A percentile compares a stretch with the other conserved stretches of the same genome.
Evolutionary conservation across 2,113 vertebrate species (phyloP).

Genomic region (Ctenodactylus gundi): DNA sequence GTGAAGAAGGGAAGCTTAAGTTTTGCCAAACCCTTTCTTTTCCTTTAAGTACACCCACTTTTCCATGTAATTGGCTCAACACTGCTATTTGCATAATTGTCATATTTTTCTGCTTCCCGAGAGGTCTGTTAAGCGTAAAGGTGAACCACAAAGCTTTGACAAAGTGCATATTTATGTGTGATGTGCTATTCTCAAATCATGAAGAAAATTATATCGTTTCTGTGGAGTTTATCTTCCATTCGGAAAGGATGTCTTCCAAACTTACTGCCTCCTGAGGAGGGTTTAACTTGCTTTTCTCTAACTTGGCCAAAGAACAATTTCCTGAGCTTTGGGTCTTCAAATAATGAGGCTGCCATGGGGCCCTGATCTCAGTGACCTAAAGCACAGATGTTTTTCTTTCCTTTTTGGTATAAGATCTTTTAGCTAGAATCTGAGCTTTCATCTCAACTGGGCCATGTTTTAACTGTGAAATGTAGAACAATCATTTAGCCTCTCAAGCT

Average conservation of each 20-base stretch:
- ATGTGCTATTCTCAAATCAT: slow-evolving; percentile 68
- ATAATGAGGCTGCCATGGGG: neutral
- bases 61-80: slow-evolving; percentile 66
- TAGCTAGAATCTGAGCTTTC: neutral
- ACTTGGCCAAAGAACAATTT: slow-evolving; percentile 1
- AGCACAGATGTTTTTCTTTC: slow-evolving; percentile 38
- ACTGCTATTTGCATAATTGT: slow-evolving; percentile 75
- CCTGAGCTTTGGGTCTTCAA: slow-evolving; percentile 28
- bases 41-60: slow-evolving; percentile 61
- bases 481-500: slow-evolving; percentile 11
- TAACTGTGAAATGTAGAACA: neutral
- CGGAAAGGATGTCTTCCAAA: slow-evolving; percentile 51
- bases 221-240: slow-evolving; percentile 61
- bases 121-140: slow-evolving; percentile 72
- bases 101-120: slow-evolving; percentile 74
- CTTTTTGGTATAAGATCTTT: slow-evolving; percentile 13
- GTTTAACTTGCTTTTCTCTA: slow-evolving; percentile 51
- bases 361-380: slow-evolving; percentile 18
- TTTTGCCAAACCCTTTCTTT: slow-evolving; percentile 42
- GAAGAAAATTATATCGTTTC: slow-evolving; percentile 64
- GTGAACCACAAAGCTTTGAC: slow-evolving; percentile 69
- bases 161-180: slow-evolving; percentile 57
- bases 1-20: slow-evolving; percentile 67
- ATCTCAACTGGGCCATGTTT: neutral
- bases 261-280: slow-evolving; percentile 2